Base-by-base conservation (phyloP, 2,113 vertebrate genomes). In the Onychostruthus taczanowskii region DNA sequence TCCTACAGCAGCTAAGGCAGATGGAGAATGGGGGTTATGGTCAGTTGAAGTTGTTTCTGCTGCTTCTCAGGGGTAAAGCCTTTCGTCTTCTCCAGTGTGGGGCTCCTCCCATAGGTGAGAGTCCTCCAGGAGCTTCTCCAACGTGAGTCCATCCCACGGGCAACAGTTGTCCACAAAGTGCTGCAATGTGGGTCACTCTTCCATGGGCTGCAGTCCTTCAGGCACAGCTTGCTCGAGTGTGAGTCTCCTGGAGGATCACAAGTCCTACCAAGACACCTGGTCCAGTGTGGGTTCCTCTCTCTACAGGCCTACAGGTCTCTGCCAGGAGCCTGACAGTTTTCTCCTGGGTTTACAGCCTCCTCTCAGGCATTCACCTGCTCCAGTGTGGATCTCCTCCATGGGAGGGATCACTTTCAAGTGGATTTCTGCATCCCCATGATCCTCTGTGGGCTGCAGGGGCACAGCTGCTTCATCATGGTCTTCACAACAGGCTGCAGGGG, bases 121-220 rank as follows among this genome's bases (percentile, higher is more conserved):
- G 22, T 46, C 28, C 33, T 67, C 26, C 58, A 23, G 37, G 35
- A 56, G 1, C 14, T 35, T 37, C 31, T 58, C 0, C 58, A 64
- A 0, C 0, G 0, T 21, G 14, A 64, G 5, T 33, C 11, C 67
- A 43, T 31, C 11, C 17, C 31, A 13, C 4, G 37, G 21, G 11
- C 21, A 41, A 0, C 23, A 22, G 23, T 24, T 79, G 13, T 47
- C 37, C 52, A n/a, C 2, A 3, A 14, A 8, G 28, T 59, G 3
- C 26, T 41, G 22, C 2, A 22, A 1, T 27, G 13, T 49, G 31
- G n/a, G 9, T 50, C 31, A 37, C 27, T 80, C 35, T 66, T 43
- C 59, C 43, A 16, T 6, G 6, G 22, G 26, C 8, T 20, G 6
- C 26, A 50, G 21, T 27, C 15, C 58, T 64, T 35, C 49, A 49